These are phyloP conservation scores for Limnephilus marmoratus DNA, from an alignment of 2,888 invertebrate genomes.

Conservation along the genomic window DNA sequence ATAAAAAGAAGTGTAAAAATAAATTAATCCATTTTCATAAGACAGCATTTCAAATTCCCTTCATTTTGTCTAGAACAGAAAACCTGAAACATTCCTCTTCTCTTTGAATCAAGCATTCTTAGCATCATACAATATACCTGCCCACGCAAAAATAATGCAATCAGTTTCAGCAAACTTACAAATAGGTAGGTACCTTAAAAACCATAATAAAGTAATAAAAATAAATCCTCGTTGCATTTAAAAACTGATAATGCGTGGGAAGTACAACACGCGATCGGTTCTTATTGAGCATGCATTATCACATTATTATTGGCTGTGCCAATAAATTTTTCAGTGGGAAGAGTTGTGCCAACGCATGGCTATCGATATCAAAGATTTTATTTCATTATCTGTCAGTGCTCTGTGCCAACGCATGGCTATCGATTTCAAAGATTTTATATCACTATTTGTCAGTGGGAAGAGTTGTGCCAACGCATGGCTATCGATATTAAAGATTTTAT, in stretches of 20 bases:
- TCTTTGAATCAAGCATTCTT: background rate
- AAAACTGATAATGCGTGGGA: background rate
- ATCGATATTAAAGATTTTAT: too few species aligned
- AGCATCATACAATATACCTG: background rate
- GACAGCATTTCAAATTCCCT: too few species aligned
- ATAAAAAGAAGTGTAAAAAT: too few species aligned
- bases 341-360: too few species aligned
- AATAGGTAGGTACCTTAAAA: background rate
- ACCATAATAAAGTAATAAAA: background rate
- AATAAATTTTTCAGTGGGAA: too few species aligned
- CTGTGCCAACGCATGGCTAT: too few species aligned
- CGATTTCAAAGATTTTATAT: too few species aligned
- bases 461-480: too few species aligned
- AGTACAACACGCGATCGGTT: background rate
- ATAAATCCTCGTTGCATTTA: background rate
- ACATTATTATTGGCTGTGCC: too few species aligned
- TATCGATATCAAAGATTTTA: background rate
- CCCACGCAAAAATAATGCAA: background rate
- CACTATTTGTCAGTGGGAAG: too few species aligned
- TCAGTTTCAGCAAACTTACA: background rate
- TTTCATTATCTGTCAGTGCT: too few species aligned
- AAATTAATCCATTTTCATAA: too few species aligned
- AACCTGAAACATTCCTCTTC: background rate
- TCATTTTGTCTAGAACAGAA: background rate
- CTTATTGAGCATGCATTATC: background rate